Conservation (phyloP, 2,888 invertebrate species). For the Euspilapteryx auroguttella region DNA sequence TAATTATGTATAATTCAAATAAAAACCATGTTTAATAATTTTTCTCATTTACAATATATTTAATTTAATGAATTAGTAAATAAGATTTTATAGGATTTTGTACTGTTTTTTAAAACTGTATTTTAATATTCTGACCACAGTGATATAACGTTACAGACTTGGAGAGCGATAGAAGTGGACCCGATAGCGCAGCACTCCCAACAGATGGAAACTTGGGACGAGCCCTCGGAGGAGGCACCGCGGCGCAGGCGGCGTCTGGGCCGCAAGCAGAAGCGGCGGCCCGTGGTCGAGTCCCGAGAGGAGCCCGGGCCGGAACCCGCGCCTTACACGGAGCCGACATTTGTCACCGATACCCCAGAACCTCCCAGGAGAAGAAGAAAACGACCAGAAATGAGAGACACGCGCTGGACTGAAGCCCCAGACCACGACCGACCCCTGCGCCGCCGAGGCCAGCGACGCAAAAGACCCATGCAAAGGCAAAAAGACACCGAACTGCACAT, state of each 20-base stretch:
- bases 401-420: conserved; percentile 35
- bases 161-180: conserved; percentile 30
- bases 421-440: conserved; percentile 9
- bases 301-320: conserved; percentile 11
- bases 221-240: conserved; percentile 21
- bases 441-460: not conserved
- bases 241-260: conserved; percentile 43
- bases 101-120: too few relatives aligned
- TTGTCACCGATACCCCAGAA: conserved; percentile 5
- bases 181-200: conserved; percentile 17
- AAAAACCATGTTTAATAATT: too few relatives aligned
- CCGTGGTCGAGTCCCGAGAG: conserved; percentile 25
- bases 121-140: too few relatives aligned
- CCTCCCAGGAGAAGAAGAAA: conserved; percentile 27
- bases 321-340: not conserved
- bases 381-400: conserved; percentile 23
- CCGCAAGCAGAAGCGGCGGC: conserved; percentile 66
- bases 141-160: not conserved
- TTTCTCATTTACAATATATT: too few relatives aligned
- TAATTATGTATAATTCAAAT: too few relatives aligned
- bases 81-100: too few relatives aligned
- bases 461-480: not conserved
- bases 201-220: conserved; percentile 25
- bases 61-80: too few relatives aligned
- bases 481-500: too few relatives aligned